Evolutionary conservation across 2,113 vertebrate genomes (phyloP).

Genomic region (Prionailurus bengalensis): DNA sequence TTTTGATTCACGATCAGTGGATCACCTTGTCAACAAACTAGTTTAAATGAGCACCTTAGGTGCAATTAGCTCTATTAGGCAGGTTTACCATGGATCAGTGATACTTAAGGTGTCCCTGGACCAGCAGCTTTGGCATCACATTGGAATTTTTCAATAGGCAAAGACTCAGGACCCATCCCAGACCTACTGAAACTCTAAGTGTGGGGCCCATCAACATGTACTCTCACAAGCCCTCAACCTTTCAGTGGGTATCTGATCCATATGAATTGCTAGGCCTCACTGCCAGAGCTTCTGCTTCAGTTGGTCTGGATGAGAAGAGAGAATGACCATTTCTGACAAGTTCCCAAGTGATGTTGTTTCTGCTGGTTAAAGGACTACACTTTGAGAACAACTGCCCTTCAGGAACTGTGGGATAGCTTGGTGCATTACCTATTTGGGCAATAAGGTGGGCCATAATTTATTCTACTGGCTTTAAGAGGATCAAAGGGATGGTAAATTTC

Average conservation of each 20-base stretch:
- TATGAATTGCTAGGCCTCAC: background rate
- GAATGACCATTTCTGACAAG: conserved; percentile 50
- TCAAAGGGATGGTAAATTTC: conserved; percentile 49
- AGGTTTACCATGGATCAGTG: conserved; percentile 41
- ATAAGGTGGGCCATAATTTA: conserved; percentile 50
- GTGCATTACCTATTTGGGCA: conserved; percentile 45
- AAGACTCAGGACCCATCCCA: background rate
- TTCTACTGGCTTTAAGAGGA: conserved; percentile 48
- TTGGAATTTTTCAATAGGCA: background rate
- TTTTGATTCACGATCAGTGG: conserved; percentile 51
- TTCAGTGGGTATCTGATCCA: background rate
- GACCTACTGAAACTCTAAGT: conserved; percentile 43
- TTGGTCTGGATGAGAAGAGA: background rate
- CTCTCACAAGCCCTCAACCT: conserved; percentile 43
- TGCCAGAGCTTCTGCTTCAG: background rate
- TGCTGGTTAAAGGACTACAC: background rate
- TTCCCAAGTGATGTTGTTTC: background rate
- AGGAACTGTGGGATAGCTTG: conserved; percentile 49
- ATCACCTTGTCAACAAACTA: conserved; percentile 22
- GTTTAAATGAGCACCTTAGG: conserved; percentile 41
- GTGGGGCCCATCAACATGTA: background rate
- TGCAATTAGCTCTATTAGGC: conserved; percentile 46
- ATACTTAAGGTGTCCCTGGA: background rate
- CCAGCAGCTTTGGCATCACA: background rate
- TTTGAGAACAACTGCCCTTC: conserved; percentile 58